These are phyloP conservation scores for Trissolcus brochymenae DNA, from an alignment of 2,888 invertebrate genomes.

Conservation along the genomic window DNA sequence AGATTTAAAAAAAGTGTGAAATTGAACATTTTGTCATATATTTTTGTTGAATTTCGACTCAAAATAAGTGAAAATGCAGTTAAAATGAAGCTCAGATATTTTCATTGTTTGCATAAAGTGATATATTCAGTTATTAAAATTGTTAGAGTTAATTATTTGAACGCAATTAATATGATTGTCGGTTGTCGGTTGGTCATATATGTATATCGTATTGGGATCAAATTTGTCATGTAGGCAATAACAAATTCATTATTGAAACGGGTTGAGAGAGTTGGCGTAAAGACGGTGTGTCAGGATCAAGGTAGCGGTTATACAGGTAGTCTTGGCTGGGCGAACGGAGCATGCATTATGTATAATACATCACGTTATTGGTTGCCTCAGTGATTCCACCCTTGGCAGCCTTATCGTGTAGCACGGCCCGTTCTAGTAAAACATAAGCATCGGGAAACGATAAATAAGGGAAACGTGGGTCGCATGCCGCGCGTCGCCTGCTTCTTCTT, in stretches of 20 bases:
- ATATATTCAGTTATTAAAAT: too few species aligned
- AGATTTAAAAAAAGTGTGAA: too few species aligned
- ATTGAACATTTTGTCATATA: too few species aligned
- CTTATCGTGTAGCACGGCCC: conserved; percentile 72
- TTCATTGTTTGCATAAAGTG: too few species aligned
- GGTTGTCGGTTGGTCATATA: conserved; percentile 18
- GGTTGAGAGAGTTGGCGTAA: conserved; percentile 33
- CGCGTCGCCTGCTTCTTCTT: conserved; percentile 43
- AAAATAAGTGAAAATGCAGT: too few species aligned
- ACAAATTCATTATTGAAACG: conserved; percentile 69
- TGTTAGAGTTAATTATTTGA: too few species aligned
- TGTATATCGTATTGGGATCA: conserved; percentile 60
- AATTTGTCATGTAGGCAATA: conserved; percentile 67
- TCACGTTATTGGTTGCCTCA: conserved; percentile 77
- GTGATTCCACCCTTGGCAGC: conserved; percentile 75
- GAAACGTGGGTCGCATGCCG: conserved; percentile 75
- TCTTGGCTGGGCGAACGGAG: conserved; percentile 66
- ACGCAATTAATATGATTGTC: too few species aligned
- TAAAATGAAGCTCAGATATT: too few species aligned
- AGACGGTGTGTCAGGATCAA: conserved; percentile 45
- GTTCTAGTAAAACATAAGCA: conserved; percentile 76
- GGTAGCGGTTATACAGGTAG: conserved; percentile 59
- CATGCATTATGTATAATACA: conserved; percentile 77
- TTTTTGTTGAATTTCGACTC: too few species aligned
- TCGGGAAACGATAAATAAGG: conserved; percentile 77